Evolutionary conservation across 23 tunicate species (phyloP).

Genomic region (Ciona savignyi): DNA sequence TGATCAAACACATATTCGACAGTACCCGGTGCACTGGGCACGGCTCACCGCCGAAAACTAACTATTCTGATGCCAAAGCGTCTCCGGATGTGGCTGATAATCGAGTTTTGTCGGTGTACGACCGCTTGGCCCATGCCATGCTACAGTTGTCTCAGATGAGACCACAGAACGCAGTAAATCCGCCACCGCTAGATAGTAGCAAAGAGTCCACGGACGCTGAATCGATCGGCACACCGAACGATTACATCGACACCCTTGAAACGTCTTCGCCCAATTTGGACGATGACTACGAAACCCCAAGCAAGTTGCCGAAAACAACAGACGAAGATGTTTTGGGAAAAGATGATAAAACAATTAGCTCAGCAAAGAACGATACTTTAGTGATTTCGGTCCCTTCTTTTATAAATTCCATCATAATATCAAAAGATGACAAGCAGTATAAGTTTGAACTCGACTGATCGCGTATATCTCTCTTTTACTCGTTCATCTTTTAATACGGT

Average conservation of each 20-base stretch:
- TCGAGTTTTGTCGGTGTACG: constrained; percentile 15
- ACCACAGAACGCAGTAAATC: background rate
- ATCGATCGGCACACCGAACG: background rate
- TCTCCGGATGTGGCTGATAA: background rate
- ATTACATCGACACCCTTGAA: background rate
- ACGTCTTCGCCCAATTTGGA: background rate
- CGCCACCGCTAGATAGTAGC: background rate
- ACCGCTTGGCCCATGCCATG: constrained; percentile 46
- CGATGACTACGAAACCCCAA: background rate
- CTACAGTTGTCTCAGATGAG: constrained; percentile 30
- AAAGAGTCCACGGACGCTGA: constrained; percentile 1
- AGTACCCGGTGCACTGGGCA: constrained; percentile 37
- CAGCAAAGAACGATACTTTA: too few relatives aligned
- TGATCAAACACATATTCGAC: constrained; percentile 82
- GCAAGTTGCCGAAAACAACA: background rate
- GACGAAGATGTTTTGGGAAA: too few relatives aligned
- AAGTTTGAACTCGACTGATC: too few relatives aligned
- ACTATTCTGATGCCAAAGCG: background rate
- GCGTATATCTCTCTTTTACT: too few relatives aligned
- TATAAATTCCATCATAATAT: too few relatives aligned
- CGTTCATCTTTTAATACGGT: too few relatives aligned
- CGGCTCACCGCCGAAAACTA: constrained; percentile 1
- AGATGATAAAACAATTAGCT: too few relatives aligned
- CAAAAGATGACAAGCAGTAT: too few relatives aligned
- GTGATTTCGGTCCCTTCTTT: too few relatives aligned